Evolutionary conservation across 2,113 vertebrate species (phyloP).

Genomic region (Gymnogyps californianus): DNA sequence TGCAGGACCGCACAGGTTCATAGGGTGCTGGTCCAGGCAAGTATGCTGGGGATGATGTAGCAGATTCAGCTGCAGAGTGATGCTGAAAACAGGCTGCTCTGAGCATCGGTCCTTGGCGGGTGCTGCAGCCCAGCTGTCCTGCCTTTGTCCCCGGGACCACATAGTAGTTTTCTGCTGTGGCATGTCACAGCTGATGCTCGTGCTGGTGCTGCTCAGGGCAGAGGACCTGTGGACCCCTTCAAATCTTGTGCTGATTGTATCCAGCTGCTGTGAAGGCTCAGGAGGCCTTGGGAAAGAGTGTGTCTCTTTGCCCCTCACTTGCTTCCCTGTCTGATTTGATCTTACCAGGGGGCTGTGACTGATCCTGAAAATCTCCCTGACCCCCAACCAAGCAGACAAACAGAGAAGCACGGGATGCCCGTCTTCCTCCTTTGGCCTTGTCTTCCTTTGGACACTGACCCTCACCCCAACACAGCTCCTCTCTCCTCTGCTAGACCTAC

Average conservation of each 20-base stretch:
- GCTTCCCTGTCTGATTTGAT: background rate
- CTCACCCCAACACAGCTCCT: background rate
- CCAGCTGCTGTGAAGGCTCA: background rate
- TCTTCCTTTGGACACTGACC: background rate
- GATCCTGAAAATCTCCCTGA: background rate
- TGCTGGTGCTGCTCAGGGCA: background rate
- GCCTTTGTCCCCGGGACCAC: background rate
- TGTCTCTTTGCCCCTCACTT: background rate
- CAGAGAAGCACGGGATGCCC: background rate
- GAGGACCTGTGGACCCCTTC: background rate
- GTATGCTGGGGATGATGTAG: background rate
- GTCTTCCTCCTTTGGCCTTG: background rate
- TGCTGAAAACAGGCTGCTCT: background rate
- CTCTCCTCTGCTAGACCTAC: background rate
- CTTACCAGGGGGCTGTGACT: background rate
- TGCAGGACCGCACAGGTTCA: background rate
- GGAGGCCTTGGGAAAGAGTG: background rate
- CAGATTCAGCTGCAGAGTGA: background rate
- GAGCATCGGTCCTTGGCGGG: background rate
- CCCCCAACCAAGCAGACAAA: background rate
- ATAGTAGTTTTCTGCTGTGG: background rate
- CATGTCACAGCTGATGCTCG: background rate
- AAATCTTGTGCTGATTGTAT: background rate
- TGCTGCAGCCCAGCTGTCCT: background rate
- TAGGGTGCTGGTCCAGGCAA: background rate